These are phyloP conservation scores for Amiota mariae DNA, from an alignment of 2,888 invertebrate genomes.

Conservation along the genomic window DNA sequence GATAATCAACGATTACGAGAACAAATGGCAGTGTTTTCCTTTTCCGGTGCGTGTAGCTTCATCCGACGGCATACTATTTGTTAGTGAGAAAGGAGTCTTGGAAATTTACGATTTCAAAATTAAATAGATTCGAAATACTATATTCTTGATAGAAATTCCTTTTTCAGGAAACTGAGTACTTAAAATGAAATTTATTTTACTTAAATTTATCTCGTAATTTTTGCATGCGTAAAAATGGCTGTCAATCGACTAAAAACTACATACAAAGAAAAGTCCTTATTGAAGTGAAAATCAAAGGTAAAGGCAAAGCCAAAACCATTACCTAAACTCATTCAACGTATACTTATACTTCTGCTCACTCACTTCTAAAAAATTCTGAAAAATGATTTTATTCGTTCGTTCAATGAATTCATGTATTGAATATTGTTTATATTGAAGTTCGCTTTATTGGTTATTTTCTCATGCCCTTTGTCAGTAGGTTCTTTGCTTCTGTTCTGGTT, in stretches of 20 bases:
- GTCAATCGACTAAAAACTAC: too few species aligned
- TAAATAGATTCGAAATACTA: constrained; percentile 41
- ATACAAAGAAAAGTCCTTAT: too few species aligned
- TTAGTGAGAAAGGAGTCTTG: too few species aligned
- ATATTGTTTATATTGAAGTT: not conserved
- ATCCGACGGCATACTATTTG: constrained; percentile 14
- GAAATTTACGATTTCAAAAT: not conserved
- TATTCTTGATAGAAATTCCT: constrained; percentile 36
- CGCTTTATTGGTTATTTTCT: constrained; percentile 22
- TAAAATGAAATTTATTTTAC: too few species aligned
- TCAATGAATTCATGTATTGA: constrained; percentile 11
- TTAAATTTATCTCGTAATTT: constrained; percentile 23
- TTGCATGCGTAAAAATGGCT: not conserved
- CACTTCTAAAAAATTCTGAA: not conserved
- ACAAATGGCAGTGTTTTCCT: constrained; percentile 66
- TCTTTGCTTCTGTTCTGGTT: too few species aligned
- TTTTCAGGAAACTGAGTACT: too few species aligned
- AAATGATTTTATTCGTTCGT: too few species aligned
- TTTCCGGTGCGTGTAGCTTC: constrained; percentile 46
- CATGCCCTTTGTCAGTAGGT: too few species aligned
- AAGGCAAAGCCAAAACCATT: too few species aligned
- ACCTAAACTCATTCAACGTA: too few species aligned
- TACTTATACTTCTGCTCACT: not conserved
- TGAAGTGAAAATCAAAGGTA: too few species aligned
- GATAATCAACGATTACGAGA: constrained; percentile 8